phyloP scores from a whole-genome alignment of 2,888 invertebrate species.

The Octonoba sinensis region DNA sequence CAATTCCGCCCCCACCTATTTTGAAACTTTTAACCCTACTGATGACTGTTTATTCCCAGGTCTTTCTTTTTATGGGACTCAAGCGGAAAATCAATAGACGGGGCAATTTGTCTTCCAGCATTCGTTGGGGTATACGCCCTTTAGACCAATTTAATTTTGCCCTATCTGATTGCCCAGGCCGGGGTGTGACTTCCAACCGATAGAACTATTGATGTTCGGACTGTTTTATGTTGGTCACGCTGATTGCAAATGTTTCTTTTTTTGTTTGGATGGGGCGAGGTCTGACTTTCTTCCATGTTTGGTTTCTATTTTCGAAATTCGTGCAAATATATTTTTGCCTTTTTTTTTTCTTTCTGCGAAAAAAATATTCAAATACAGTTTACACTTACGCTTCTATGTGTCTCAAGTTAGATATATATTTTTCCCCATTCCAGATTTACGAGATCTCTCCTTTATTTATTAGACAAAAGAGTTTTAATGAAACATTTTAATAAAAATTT shows the following conservation, averaged over 20 bases:
- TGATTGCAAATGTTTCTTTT: slow-evolving; percentile 25
- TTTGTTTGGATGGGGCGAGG: background rate
- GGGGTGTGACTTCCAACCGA: slow-evolving; percentile 50
- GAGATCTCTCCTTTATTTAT: no score
- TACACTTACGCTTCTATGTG: no score
- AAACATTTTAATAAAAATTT: no score
- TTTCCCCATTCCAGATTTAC: no score
- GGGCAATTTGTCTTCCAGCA: slow-evolving; percentile 49
- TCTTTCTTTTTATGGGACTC: slow-evolving; percentile 26
- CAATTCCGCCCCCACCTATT: slow-evolving; percentile 23
- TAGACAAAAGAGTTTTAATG: no score
- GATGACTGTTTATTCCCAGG: slow-evolving; percentile 53
- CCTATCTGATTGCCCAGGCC: slow-evolving; percentile 53
- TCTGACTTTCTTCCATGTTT: slow-evolving; percentile 2
- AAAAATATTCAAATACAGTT: no score
- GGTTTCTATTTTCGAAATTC: background rate
- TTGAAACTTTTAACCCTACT: slow-evolving; percentile 41
- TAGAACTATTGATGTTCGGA: slow-evolving; percentile 34
- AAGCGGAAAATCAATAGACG: slow-evolving; percentile 46
- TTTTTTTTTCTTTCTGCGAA: background rate
- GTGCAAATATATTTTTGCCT: background rate
- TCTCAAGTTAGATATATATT: no score
- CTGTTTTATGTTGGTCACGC: slow-evolving; percentile 30
- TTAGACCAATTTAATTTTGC: slow-evolving; percentile 62
- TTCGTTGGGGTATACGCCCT: slow-evolving; percentile 53